Percentiles rank a stretch among this genome's conserved stretches.
Evolutionary conservation across 2,888 invertebrate species (phyloP).

Genomic region (Sicus ferrugineus): DNA sequence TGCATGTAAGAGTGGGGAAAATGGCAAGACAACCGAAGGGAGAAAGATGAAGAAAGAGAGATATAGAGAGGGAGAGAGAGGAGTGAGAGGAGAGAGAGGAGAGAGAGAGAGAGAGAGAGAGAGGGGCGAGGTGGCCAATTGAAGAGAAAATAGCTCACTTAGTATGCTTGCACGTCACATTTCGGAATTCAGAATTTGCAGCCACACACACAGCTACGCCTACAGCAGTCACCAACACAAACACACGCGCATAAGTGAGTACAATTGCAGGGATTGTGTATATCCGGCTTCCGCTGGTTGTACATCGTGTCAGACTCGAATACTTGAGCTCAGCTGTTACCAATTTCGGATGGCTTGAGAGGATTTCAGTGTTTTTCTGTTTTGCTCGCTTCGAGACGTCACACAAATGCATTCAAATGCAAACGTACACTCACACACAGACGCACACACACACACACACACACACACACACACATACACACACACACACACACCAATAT

Average conservation of each 20-base stretch:
- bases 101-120: not conserved
- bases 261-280: constrained; percentile 15
- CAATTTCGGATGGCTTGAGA: constrained; percentile 32
- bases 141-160: constrained; percentile 6
- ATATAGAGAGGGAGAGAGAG: not conserved
- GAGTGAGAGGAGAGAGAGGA: not conserved
- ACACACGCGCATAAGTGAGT: not conserved
- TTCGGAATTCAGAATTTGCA: not conserved
- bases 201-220: not conserved
- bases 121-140: not conserved
- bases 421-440: constrained; percentile 1
- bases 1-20: too few species aligned
- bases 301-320: constrained; percentile 46
- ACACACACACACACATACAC: not conserved
- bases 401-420: not conserved
- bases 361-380: constrained; percentile 4
- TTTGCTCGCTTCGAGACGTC: not conserved
- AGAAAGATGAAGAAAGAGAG: not conserved
- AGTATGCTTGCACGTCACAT: not conserved
- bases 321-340: constrained; percentile 48
- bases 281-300: constrained; percentile 45
- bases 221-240: not conserved
- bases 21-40: too few species aligned
- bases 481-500: not conserved
- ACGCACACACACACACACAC: not conserved